Base-by-base conservation (phyloP, 2,797 vertebrate species). In the Bradypodion pumilum region DNA sequence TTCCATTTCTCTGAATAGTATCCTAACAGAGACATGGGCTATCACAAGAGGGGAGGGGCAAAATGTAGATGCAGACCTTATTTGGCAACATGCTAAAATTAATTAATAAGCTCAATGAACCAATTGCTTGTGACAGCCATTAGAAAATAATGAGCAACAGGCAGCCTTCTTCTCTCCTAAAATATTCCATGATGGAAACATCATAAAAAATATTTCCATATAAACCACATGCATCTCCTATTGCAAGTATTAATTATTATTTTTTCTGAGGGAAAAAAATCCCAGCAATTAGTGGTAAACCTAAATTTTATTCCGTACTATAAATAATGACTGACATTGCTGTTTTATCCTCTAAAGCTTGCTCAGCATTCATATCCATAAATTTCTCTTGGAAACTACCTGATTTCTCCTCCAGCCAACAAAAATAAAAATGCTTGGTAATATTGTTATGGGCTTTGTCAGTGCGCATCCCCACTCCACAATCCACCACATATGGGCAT, bases 71-170 rank as follows among this genome's bases (percentile, higher is more conserved):
- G 87, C 90, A 79, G 82, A 87, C 81, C 78, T 85, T 29, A 5
- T 81, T 74, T 91, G 85, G 90, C 87, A 91, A 87, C 90, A 90
- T 21, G 35, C 62, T 52, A 27, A 66, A 76, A 76, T 59, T 76
- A 76, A 83, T 76, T 7, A 66, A 68, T 2, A 7, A 82, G 78
- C 68, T 81, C 87, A 91, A 91, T 70, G 88, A 90, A 92, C 92
- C 88, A 93, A 94, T 94, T 81, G 82, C 78, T 92, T 92, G 80
- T 93, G 93, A 93, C 94, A 93, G 81, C 86, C 89, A 89, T 90
- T 85, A 92, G 92, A 82, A 93, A 93, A 82, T 92, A 94, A 94
- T 87, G 88, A 93, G 78, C 87, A 90, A 87, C 90, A 92, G 90
- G 8, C 84, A 84, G 82, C 3, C 1, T 60, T 91, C 81, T 89